These are phyloP conservation scores for Drosophila oshimai DNA, from an alignment of 1,140 invertebrate genomes.

Conservation along the genomic window DNA sequence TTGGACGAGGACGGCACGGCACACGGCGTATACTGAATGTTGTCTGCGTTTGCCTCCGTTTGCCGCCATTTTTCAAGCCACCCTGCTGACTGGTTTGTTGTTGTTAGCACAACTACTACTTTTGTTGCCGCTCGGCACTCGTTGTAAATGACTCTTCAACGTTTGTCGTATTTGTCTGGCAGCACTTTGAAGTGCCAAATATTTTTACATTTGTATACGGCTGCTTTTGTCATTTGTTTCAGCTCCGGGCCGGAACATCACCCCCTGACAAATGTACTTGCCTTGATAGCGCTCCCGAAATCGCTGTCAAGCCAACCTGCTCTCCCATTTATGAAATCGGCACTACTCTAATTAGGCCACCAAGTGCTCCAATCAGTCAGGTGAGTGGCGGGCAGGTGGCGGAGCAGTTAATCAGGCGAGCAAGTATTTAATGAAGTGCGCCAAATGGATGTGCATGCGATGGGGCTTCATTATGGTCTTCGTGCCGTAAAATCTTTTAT, in stretches of 20 bases:
- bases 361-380: conserved; percentile 45
- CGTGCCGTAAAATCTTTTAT: conserved; percentile 12
- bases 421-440: conserved; percentile 70
- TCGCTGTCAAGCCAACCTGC: conserved; percentile 5
- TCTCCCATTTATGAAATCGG: conserved; percentile 55
- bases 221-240: conserved; percentile 28
- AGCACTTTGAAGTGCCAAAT: conserved; percentile 77
- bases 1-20: conserved; percentile 52
- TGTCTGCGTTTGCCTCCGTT: conserved; percentile 52
- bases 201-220: conserved; percentile 74
- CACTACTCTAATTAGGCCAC: conserved; percentile 50
- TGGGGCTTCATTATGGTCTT: conserved; percentile 28
- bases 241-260: not conserved
- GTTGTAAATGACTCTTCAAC: conserved; percentile 78
- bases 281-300: not conserved
- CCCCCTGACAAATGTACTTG: conserved; percentile 33
- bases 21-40: conserved; percentile 49
- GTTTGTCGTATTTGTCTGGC: conserved; percentile 79
- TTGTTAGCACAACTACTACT: not conserved
- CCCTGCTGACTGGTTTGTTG: conserved; percentile 29
- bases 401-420: conserved; percentile 62
- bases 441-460: conserved; percentile 2
- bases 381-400: too few relatives aligned
- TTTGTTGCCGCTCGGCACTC: conserved; percentile 48
- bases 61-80: conserved; percentile 66